A percentile compares a stretch with the other conserved stretches of the same genome.
Conservation (phyloP, 2,888 invertebrate genomes). For the Julus scandinavius region DNA sequence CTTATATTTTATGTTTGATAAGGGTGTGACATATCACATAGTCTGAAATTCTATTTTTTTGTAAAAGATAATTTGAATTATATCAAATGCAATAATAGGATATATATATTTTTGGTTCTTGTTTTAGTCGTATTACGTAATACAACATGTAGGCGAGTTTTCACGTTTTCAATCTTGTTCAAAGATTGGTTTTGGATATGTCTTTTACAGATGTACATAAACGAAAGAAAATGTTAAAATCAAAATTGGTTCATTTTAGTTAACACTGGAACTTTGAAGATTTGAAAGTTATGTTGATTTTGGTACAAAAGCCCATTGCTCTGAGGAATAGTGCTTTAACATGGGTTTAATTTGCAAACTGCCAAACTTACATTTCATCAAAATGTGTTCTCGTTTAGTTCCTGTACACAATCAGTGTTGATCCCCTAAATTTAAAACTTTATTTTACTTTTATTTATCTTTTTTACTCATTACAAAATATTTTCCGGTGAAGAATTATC, state of each 20-base stretch:
- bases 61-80: neutral
- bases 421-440: slow-evolving; percentile 18
- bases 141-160: neutral
- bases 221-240: no score
- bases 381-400: neutral
- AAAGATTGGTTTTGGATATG: neutral
- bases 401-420: neutral
- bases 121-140: neutral
- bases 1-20: neutral
- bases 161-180: neutral
- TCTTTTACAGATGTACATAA: neutral
- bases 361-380: neutral
- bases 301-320: no score
- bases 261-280: neutral
- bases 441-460: neutral
- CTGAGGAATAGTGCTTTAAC: no score
- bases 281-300: neutral
- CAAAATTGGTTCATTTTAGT: neutral
- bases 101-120: slow-evolving; percentile 15
- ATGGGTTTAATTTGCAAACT: neutral
- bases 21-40: slow-evolving; percentile 15
- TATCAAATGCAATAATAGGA: neutral
- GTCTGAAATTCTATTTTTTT: neutral
- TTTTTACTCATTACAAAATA: neutral
- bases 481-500: neutral